Base-by-base conservation (phyloP, 2,797 vertebrate species). In the Leptatherina wallacei region DNA sequence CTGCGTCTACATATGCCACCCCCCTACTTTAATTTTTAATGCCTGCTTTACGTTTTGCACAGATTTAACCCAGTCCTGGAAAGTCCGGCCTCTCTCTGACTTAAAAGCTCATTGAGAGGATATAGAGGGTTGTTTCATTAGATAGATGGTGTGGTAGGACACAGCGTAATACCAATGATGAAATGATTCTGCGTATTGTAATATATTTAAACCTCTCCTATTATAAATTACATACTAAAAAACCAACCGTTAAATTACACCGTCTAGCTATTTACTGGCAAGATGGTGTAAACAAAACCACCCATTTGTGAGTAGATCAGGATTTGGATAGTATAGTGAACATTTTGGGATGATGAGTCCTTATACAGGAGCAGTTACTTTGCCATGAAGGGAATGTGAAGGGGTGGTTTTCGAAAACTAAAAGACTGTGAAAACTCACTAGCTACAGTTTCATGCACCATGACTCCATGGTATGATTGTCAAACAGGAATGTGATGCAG, bases 21-120 rank as follows among this genome's bases (percentile, higher is more conserved):
- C 16, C 55, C 54, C 57, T 22, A 16, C 70, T 79, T 60, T 80
- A 27, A 33, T 33, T 56, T 73, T 33, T 16, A 64, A 42, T 58
- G 35, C 54, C 29, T 35, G 27, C 52, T 32, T 65, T n/a, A 8
- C 29, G 49, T 32, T 36, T 61, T 2, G 16, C 0, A 14, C 22
- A 10, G 1, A 13, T 8, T 18, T 29, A 11, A 1, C 49, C 38
- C 42, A 44, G n/a, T 49, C 47, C 8, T 20, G 47, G 20, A 49
- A 22, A 49, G n/a, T 49, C 61, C 22, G 18, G 12, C 18, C 40
- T 54, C 36, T 44, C 22, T 68, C 44, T 66, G 57, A 7, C 62
- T 38, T 27, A 3, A 27, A 11, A 11, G 29, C 55, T 11, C 44
- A n/a, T 62, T 5, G 52, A 69, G 58, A 59, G 35, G 16, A 22